Evolutionary conservation across 2,888 invertebrate species (phyloP).

Genomic region (Seira ritae): DNA sequence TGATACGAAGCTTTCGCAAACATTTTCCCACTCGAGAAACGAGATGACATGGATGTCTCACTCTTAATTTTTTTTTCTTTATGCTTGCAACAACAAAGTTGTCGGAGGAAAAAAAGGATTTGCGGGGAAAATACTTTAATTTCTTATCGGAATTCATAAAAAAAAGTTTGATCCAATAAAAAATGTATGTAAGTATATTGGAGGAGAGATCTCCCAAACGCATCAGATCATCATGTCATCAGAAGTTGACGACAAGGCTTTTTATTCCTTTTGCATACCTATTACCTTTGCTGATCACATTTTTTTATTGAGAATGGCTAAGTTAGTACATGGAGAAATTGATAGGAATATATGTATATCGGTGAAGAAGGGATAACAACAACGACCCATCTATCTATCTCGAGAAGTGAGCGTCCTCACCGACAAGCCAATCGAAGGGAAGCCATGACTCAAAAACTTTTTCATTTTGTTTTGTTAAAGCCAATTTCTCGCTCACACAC

Average conservation of each 20-base stretch:
- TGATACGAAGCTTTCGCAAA: too few relatives aligned
- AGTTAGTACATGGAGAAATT: too few relatives aligned
- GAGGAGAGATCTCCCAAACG: slow-evolving; percentile 7
- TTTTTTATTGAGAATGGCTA: too few relatives aligned
- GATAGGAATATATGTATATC: background rate
- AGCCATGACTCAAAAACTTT: slow-evolving; percentile 39
- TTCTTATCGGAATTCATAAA: slow-evolving; percentile 40
- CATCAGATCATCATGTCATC: background rate
- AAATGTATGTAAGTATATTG: slow-evolving; percentile 6
- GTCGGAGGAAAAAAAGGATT: background rate
- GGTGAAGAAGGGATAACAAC: too few relatives aligned
- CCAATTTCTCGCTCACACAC: slow-evolving; percentile 41
- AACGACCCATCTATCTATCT: slow-evolving; percentile 43
- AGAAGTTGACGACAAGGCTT: background rate
- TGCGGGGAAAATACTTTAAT: slow-evolving; percentile 34
- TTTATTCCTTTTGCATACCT: background rate
- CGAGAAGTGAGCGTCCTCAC: slow-evolving; percentile 32
- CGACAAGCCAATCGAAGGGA: too few relatives aligned
- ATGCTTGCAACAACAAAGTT: too few relatives aligned
- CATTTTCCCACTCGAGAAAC: too few relatives aligned
- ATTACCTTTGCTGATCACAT: background rate
- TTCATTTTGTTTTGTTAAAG: slow-evolving; percentile 49
- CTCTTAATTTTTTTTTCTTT: too few relatives aligned
- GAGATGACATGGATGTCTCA: too few relatives aligned
- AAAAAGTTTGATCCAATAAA: slow-evolving; percentile 61